phyloP scores from a whole-genome alignment of 2,113 vertebrate species.

The Oreochromis tanganicae region DNA sequence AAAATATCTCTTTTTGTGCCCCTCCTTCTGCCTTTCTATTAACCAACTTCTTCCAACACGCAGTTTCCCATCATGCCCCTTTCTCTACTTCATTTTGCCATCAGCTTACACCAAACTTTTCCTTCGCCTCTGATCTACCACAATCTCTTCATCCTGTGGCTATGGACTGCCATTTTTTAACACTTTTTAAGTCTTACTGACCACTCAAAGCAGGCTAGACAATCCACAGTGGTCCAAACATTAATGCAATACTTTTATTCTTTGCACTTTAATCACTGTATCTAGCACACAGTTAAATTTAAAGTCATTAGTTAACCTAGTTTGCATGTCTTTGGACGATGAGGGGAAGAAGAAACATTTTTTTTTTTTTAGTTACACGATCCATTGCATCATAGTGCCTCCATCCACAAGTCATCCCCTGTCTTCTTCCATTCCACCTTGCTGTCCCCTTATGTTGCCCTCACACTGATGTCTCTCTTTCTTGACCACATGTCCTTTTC shows the following conservation, averaged over 20 bases:
- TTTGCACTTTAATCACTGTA: not conserved
- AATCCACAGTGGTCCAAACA: not conserved
- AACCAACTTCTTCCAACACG: not conserved
- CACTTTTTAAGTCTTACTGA: not conserved
- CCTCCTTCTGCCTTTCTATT: not conserved
- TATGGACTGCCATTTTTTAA: not conserved
- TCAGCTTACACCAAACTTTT: not conserved
- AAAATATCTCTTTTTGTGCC: not conserved
- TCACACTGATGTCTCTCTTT: constrained; percentile 19
- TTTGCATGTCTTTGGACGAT: not conserved
- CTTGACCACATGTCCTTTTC: constrained; percentile 19
- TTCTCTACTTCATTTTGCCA: not conserved
- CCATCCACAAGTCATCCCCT: not conserved
- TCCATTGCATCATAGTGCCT: not conserved
- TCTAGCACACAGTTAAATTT: not conserved
- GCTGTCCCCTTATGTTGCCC: not conserved
- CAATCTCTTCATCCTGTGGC: not conserved
- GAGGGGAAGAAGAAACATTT: not conserved
- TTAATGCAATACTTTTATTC: not conserved
- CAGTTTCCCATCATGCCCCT: not conserved
- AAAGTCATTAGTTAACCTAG: not conserved
- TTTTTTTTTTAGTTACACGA: not conserved
- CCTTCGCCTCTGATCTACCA: not conserved
- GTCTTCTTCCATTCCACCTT: not conserved
- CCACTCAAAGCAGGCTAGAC: not conserved